Percentiles rank a stretch among this genome's conserved stretches.
Conservation (phyloP, 2,113 vertebrate species). For the Zosterops lateralis region DNA sequence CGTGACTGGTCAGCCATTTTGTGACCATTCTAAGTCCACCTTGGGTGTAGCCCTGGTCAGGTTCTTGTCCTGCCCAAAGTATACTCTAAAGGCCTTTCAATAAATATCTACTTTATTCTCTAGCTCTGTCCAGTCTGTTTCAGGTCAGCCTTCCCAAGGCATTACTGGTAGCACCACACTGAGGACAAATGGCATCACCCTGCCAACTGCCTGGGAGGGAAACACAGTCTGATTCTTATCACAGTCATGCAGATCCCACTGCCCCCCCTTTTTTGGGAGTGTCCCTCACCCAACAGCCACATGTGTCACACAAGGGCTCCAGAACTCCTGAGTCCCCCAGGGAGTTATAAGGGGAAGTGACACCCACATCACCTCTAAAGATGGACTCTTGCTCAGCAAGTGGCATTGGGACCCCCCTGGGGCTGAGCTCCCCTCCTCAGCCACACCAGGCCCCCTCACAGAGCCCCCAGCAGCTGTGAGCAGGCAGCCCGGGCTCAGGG, state of each 20-base stretch:
- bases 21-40: not conserved
- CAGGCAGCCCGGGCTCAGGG: not conserved
- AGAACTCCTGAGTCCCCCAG: not conserved
- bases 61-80: not conserved
- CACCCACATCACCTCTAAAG: accelerated
- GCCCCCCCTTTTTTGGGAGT: accelerated
- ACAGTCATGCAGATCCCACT: not conserved
- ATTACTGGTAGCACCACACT: not conserved
- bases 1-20: not conserved
- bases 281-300: not conserved
- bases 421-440: not conserved
- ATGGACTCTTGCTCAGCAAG: accelerated
- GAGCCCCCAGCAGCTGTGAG: not conserved
- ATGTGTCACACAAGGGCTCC: not conserved
- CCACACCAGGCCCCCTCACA: not conserved
- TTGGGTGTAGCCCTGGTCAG: not conserved
- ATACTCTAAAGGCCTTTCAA: not conserved
- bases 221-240: not conserved
- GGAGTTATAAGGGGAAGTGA: not conserved
- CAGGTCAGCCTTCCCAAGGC: not conserved
- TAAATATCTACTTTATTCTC: not conserved
- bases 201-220: not conserved
- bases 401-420: accelerated
- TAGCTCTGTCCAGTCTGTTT: not conserved
- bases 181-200: not conserved